Base-by-base conservation (phyloP, 2,888 invertebrate species). In the Polyommatus icarus region DNA sequence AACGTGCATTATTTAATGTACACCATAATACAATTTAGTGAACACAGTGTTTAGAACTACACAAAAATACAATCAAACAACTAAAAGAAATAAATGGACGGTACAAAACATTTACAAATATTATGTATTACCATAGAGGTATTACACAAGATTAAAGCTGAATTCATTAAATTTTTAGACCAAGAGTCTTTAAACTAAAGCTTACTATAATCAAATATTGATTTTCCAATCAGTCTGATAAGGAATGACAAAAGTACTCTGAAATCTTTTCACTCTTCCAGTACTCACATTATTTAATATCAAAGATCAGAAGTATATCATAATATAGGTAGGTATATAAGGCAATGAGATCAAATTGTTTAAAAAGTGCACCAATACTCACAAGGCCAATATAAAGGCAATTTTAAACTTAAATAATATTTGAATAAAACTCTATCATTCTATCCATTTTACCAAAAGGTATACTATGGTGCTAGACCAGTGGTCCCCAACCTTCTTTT, bases 111-210 rank as follows among this genome's bases (percentile, higher is more conserved):
- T 50, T 46, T 24, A 50, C 24, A 24, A 24, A 75, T 75, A 54
- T 54, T 54, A 54, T 54, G 54, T 18, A 67, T 29, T 24, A 24
- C 24, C 24, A 24, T 24, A 24, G 24, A 24, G 24, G 24, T 24
- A 24, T 24, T 73, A 54, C 46, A 54, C 24, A 24, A 67, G 15
- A 50, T 72, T 75, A 75, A 75, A 75, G 75, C 75, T 54, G 24
- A 54, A 46, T 67, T 67, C 18, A 67, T 24, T 29, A 29, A 12
- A 10, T 75, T 75, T 50, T 46, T 50, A 29, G 24, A 54, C 29
- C 29, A 50, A 15, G 75, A 24, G 75, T 75, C 75, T 75, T 75
- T 54, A 54, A 75, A 75, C 50, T 50, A 54, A 24, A 50, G 73
- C 46, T 73, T 24, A 12, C 46, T 20, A 46, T 12, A 73, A n/a